Evolutionary conservation across 2,113 vertebrate species (phyloP), one percentile per base, ranked within the genome.

Genomic region (Neotoma lepida): DNA sequence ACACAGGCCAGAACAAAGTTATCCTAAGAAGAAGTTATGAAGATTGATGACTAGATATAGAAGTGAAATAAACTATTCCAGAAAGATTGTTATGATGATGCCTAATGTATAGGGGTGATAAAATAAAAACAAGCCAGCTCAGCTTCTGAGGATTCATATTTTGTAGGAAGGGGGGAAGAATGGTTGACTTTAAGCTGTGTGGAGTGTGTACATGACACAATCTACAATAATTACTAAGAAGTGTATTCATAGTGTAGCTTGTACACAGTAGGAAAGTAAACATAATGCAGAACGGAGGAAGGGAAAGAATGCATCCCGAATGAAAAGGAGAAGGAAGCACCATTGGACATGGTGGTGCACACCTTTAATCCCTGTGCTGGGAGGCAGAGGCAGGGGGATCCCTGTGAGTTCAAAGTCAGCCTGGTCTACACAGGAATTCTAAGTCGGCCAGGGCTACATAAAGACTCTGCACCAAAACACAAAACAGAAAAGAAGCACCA

Each of bases 121-220:
- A 93, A 94, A 35, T 17, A 76, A n/a, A 94, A 88, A 35, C 35
- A 63, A 51, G 66, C 22, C 26, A 89, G 81, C 24, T 54, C n/a
- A 39, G 39, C 49, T 90, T 92, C 51, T 94, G 74, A 92, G 84
- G 15, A 74, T 74, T 88, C 66, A 61, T 39, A 39, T 39, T 44
- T 28, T 78, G 70, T 78, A 35, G 56, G 24, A 89, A 78, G 26
- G 33, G 66, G 39, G 12, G 41, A 85, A 71, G 49, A 82, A 90
- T 74, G 54, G 61, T 51, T 66, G 44, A 74, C 82, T 88, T 78
- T 35, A 86, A 54, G 46, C 28, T 91, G 58, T 77, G 49, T 28
- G 49, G 68, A 85, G 20, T 80, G 66, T 51, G 3, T 39, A 92
- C 44, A 46, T 61, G 58, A 61, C 93, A 82, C 66, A 68, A 78